Evolutionary conservation across 2,888 invertebrate species (phyloP), one percentile per base, ranked within the genome.

Genomic region (Andrena haemorrhoa): DNA sequence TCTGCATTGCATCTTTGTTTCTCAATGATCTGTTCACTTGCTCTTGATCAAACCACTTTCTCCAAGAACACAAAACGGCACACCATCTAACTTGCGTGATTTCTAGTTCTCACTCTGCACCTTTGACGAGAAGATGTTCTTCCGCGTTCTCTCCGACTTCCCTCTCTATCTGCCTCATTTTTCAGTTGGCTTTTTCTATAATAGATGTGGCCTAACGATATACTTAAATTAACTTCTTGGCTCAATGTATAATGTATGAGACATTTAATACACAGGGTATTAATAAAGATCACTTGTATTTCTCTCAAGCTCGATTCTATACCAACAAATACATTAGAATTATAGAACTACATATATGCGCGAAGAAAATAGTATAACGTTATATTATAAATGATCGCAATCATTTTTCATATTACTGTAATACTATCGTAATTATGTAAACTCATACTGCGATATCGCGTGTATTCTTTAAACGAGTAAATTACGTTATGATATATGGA

Each of bases 161-260:
- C 87, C 88, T 90, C 88, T 90, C 90, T 91, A 85, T 90, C 88
- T 78, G 88, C 87, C 90, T 89, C 87, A 88, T 89, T 91, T 81
- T 90, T 91, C 85, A 86, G 85, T 89, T 91, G 88, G 89, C 90
- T 91, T 79, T 66, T 72, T 84, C 74, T 73, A 78, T 74, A 68
- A 70, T 87, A 82, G 82, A 84, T 88, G 88, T 88, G 82, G 60
- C 87, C 86, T 77, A 76, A 83, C 69, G 71, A 85, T 86, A 81
- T 86, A 82, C 71, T 66, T 85, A 20, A 77, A 69, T 71, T 70
- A 51, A 76, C 51, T 82, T 79, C 79, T 71, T 66, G 63, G 76
- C 86, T 88, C 77, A 63, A 75, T 86, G 87, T 86, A 87, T 84
- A 74, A 68, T 77, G 58, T 75, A 77, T 69, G 64, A 79, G 33